Evolutionary conservation across 2,888 invertebrate species (phyloP).

Genomic region (Timandra comae): DNA sequence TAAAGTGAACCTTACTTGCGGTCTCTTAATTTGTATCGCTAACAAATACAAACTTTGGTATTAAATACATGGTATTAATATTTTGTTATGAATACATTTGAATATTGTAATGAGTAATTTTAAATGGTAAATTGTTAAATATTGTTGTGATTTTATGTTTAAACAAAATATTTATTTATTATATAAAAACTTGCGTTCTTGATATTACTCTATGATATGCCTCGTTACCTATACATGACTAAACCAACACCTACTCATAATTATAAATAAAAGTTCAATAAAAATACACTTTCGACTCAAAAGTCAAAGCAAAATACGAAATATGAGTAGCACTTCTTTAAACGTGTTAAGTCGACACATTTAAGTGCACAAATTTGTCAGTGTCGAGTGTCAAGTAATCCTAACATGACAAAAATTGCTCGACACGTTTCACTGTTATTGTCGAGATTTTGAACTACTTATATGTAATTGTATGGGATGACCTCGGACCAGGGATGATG

Average conservation of each 20-base stretch:
- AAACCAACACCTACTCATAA: too few species aligned
- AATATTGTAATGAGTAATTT: not conserved
- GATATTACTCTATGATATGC: too few species aligned
- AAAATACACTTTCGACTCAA: not conserved
- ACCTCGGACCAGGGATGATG: slow-evolving; percentile 19
- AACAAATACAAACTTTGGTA: too few species aligned
- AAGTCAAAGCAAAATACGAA: not conserved
- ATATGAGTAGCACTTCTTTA: too few species aligned
- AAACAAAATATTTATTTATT: too few species aligned
- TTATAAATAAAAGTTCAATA: too few species aligned
- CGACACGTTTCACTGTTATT: slow-evolving; percentile 34
- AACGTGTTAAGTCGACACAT: too few species aligned
- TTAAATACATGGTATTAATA: not conserved
- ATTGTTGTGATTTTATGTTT: too few species aligned
- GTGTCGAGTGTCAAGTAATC: not conserved
- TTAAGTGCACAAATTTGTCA: not conserved
- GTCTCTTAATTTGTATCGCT: slow-evolving; percentile 8
- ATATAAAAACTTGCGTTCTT: not conserved
- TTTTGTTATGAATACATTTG: not conserved
- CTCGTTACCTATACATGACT: too few species aligned
- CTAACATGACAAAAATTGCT: slow-evolving; percentile 34
- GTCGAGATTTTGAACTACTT: slow-evolving; percentile 46
- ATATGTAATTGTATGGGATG: slow-evolving; percentile 36
- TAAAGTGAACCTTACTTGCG: slow-evolving; percentile 23
- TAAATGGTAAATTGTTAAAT: too few species aligned